Evolutionary conservation across 1,140 invertebrate genomes (phyloP).

Genomic region (Ceratosolen solmsi): DNA sequence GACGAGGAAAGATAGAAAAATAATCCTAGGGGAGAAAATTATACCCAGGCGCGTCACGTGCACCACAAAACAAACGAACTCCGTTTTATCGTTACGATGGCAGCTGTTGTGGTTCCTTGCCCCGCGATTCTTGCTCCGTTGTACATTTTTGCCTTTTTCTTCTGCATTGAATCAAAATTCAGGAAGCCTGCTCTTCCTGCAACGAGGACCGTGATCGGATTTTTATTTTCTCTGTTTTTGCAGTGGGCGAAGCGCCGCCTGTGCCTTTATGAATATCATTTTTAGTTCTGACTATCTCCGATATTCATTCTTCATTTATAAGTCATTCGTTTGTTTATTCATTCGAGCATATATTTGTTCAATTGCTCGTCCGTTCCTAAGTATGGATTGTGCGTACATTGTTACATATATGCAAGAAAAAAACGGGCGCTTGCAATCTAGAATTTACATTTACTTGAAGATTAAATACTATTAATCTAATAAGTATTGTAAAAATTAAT

Average conservation of each 20-base stretch:
- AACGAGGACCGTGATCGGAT: not conserved
- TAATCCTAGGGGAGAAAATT: not conserved
- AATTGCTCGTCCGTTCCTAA: not conserved
- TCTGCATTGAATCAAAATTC: not conserved
- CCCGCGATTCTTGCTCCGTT: not conserved
- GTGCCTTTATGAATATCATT: constrained; percentile 8
- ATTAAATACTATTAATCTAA: not conserved
- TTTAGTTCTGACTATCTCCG: not conserved
- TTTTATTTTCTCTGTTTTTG: not conserved
- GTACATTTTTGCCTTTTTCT: not conserved
- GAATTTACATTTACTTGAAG: no score
- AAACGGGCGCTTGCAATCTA: not conserved
- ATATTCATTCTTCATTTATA: constrained; percentile 16
- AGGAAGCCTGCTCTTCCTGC: not conserved
- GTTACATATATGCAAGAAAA: not conserved
- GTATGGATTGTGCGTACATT: no score
- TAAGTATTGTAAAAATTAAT: not conserved
- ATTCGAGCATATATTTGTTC: not conserved
- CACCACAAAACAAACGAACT: not conserved
- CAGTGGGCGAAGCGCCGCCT: not conserved
- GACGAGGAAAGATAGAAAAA: no score
- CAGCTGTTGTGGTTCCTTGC: not conserved
- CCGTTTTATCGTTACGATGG: not conserved
- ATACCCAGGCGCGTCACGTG: not conserved
- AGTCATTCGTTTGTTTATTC: not conserved